A percentile compares a stretch with the other conserved stretches of the same genome.
phyloP scores from a whole-genome alignment of 2,888 invertebrate species.

The Brenthis daphne region DNA sequence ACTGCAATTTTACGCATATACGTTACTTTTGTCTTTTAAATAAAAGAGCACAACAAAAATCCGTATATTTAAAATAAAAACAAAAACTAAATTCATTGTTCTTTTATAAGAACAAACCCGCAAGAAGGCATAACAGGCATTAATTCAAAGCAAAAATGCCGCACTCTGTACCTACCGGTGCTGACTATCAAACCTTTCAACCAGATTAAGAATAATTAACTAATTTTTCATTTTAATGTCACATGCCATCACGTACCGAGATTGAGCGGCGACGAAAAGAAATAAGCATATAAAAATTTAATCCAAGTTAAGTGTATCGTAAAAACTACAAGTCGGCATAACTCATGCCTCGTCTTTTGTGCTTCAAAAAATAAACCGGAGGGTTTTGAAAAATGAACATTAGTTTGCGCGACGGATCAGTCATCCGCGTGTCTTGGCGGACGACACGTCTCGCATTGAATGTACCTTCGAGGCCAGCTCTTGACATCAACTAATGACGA shows the following conservation, averaged over 20 bases:
- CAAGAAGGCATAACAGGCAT: constrained; percentile 33
- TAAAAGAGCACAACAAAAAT: constrained; percentile 43
- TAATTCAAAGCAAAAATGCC: constrained; percentile 31
- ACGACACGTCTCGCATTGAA: constrained; percentile 65
- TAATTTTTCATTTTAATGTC: constrained; percentile 82
- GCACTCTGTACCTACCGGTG: constrained; percentile 28
- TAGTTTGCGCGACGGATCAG: constrained; percentile 76
- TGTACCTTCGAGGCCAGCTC: constrained; percentile 39
- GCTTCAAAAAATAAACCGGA: constrained; percentile 69
- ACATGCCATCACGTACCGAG: constrained; percentile 78
- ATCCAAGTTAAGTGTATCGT: constrained; percentile 74
- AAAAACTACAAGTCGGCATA: constrained; percentile 80
- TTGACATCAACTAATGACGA: constrained; percentile 62
- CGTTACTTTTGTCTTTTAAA: constrained; percentile 45
- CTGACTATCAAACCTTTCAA: constrained; percentile 67
- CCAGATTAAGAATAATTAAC: constrained; percentile 80
- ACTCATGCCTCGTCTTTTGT: constrained; percentile 77
- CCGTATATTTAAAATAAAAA: constrained; percentile 40
- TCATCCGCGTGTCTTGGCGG: constrained; percentile 70
- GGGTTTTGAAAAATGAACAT: constrained; percentile 72
- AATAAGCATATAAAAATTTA: constrained; percentile 74
- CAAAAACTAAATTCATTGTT: constrained; percentile 40
- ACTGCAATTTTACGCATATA: constrained; percentile 57
- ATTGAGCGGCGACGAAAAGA: constrained; percentile 48
- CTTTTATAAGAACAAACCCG: constrained; percentile 31